phyloP scores from a whole-genome alignment of 1,140 invertebrate species.

The Augochlora pura region DNA sequence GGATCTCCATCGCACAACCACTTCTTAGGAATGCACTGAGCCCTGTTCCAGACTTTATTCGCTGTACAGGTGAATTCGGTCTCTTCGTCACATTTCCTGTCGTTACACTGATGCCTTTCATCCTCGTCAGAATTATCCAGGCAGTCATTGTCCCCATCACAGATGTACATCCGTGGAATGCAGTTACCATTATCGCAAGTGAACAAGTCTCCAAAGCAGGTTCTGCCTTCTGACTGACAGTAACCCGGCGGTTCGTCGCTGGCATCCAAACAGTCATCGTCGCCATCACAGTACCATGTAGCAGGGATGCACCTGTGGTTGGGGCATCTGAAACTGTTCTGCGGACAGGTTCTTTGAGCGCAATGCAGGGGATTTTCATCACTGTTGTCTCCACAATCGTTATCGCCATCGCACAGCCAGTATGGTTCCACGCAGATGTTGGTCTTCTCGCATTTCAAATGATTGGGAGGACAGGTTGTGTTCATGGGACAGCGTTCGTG shows the following conservation, averaged over 20 bases:
- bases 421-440: conserved; percentile 97
- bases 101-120: conserved; percentile 93
- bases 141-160: conserved; percentile 98
- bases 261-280: conserved; percentile 94
- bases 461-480: conserved; percentile 91
- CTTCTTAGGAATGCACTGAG: conserved; percentile 95
- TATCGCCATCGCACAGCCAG: conserved; percentile 96
- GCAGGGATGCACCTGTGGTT: conserved; percentile 94
- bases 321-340: conserved; percentile 94
- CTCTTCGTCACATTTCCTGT: conserved; percentile 94
- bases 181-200: conserved; percentile 98
- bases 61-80: conserved; percentile 94
- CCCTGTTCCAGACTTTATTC: conserved; percentile 94
- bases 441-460: conserved; percentile 95
- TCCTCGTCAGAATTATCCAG: conserved; percentile 96
- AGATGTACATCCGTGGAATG: conserved; percentile 97
- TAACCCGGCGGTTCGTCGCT: conserved; percentile 95
- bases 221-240: conserved; percentile 95
- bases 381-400: conserved; percentile 97
- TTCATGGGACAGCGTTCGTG: conserved; percentile 92
- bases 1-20: conserved; percentile 98
- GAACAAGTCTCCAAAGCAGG: conserved; percentile 96
- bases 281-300: conserved; percentile 95
- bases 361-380: conserved; percentile 96
- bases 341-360: conserved; percentile 92